Evolutionary conservation across 2,797 vertebrate genomes (phyloP), one percentile per base, ranked within the genome.

Genomic region (Smutsia temminckii): DNA sequence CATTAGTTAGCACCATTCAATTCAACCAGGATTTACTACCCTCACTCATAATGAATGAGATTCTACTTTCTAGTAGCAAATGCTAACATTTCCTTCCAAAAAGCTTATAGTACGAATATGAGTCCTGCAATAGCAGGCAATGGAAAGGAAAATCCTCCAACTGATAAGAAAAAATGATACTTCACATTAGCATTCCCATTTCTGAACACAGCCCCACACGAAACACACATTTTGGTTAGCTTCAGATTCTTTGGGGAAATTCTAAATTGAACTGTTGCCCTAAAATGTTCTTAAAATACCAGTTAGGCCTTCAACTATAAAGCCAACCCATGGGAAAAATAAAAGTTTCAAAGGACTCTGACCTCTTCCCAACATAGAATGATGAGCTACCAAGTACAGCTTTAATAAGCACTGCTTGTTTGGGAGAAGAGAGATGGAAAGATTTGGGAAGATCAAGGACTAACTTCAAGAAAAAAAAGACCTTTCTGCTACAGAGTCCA

Each of bases 191-290:
- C 66, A 0, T 93, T 46, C 57, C 83, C 75, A 25, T 77, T 92
- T 96, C 85, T 95, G 94, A 96, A 77, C 34, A 57, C 13, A 92
- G 23, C 61, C 9, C 53, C 66, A 93, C 8, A 93, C 23, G 51
- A 69, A 96, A 53, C 23, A 81, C 11, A 64, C 21, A 84, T 88
- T 37, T 87, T 51, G 34, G 84, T 63, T 96, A 69, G 34, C 89
- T 93, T 94, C 93, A 96, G 64, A n/a, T 74, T 95, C 95, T 93
- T 83, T 59, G 21, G 53, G 17, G 42, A 94, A 96, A 78, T 0
- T 1, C 89, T 85, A 86, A 20, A 53, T 68, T 59, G 18, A 27
- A 94, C 85, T 83, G 40, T 93, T 94, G 7, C 8, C 27, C 94
- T 93, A 27, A 96, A 32, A 40, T 91, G 20, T 13, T 46, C 61